phyloP scores from a whole-genome alignment of 2,888 invertebrate genomes.

The Lepidocyrtoides sp. region DNA sequence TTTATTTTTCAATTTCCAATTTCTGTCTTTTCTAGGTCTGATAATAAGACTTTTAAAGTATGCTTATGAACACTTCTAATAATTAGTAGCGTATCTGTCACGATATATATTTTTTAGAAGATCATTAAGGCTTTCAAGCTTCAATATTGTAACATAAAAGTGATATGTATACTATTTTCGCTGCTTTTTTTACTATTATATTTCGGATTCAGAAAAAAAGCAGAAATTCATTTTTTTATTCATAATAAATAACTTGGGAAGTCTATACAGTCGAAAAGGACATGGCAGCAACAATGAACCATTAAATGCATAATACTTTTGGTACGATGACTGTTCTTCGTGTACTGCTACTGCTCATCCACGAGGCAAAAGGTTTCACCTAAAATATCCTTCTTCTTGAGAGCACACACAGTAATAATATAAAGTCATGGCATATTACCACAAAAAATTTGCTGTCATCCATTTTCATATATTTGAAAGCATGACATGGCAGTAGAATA shows the following conservation, averaged over 20 bases:
- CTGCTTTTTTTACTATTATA: too few species aligned
- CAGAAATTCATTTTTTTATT: too few species aligned
- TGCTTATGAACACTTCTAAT: too few species aligned
- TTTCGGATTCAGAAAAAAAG: too few species aligned
- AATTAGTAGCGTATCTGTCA: too few species aligned
- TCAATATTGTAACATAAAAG: too few species aligned
- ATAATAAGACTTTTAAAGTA: too few species aligned
- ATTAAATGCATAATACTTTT: conserved; percentile 42
- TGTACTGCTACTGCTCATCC: conserved; percentile 20
- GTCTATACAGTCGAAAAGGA: conserved; percentile 3
- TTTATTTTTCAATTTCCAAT: background rate
- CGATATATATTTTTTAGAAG: too few species aligned
- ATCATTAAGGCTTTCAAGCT: too few species aligned
- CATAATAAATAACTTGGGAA: conserved; percentile 43
- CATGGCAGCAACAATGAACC: conserved; percentile 37
- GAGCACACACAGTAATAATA: conserved; percentile 49
- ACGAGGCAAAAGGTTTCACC: conserved; percentile 53
- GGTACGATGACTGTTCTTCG: too few species aligned
- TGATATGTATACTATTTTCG: too few species aligned
- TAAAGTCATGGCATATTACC: conserved; percentile 69
- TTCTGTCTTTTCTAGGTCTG: background rate
- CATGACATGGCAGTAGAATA: conserved; percentile 67
- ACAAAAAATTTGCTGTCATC: conserved; percentile 73
- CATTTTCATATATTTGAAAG: conserved; percentile 79
- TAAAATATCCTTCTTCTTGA: conserved; percentile 54